Percentiles rank a stretch among this genome's conserved stretches.
Conservation (phyloP, 2,113 vertebrate genomes). For the Hippocampus abdominalis region DNA sequence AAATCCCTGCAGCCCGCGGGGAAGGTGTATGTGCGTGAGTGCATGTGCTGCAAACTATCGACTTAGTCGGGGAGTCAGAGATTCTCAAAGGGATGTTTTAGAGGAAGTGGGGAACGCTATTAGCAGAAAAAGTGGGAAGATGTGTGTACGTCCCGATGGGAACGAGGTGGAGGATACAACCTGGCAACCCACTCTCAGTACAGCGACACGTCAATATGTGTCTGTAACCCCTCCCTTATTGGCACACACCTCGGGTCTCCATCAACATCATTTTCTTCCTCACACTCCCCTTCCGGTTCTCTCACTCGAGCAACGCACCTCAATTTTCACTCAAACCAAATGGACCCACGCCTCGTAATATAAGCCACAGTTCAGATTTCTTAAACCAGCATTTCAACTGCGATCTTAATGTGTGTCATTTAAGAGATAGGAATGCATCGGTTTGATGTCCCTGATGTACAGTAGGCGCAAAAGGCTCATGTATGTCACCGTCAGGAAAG, state of each 20-base stretch:
- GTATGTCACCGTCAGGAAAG: too few relatives aligned
- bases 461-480: neutral
- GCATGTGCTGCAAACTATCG: conserved; percentile 40
- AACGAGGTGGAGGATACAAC: conserved; percentile 6
- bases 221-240: conserved; percentile 14
- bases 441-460: neutral
- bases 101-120: neutral
- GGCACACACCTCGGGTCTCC: conserved; percentile 14
- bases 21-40: conserved; percentile 56
- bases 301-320: neutral
- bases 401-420: neutral
- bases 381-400: neutral
- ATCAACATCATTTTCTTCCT: conserved; percentile 26
- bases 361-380: neutral
- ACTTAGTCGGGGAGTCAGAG: conserved; percentile 11
- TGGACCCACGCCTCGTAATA: neutral
- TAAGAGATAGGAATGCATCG: neutral
- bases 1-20: conserved; percentile 39
- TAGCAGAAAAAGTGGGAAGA: conserved; percentile 2
- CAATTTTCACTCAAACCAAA: neutral
- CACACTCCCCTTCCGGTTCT: conserved; percentile 2
- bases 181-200: conserved; percentile 15
- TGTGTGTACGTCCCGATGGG: neutral
- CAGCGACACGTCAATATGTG: conserved; percentile 12
- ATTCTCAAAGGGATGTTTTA: conserved; percentile 8